These are phyloP conservation scores for Salvelinus sp. DNA, from an alignment of 2,113 vertebrate genomes.

Conservation along the genomic window DNA sequence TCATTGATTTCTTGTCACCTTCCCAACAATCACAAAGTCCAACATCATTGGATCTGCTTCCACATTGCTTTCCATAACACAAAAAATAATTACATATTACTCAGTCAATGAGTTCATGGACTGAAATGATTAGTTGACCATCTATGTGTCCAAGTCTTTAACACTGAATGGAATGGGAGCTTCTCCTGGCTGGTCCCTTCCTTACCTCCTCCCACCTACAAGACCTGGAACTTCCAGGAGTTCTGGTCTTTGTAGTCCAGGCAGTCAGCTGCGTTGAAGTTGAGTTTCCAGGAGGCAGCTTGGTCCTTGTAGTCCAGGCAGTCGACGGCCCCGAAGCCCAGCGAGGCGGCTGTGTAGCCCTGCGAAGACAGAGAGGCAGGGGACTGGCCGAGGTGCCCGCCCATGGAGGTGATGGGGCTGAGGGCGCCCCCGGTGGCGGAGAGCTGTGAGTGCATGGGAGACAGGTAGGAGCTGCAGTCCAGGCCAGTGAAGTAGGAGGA, in stretches of 20 bases:
- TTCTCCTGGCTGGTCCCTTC: slow-evolving; percentile 30
- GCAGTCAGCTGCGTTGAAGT: slow-evolving; percentile 84
- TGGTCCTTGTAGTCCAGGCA: slow-evolving; percentile 89
- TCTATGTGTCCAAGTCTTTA: slow-evolving; percentile 37
- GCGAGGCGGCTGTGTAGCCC: slow-evolving; percentile 77
- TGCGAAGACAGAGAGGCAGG: slow-evolving; percentile 80
- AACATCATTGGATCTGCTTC: slow-evolving; percentile 31
- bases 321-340: slow-evolving; percentile 82
- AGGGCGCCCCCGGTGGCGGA: slow-evolving; percentile 78
- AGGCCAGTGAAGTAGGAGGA: slow-evolving; percentile 84
- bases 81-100: slow-evolving; percentile 9
- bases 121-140: slow-evolving; percentile 20
- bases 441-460: slow-evolving; percentile 86
- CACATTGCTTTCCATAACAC: slow-evolving; percentile 11
- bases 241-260: slow-evolving; percentile 90
- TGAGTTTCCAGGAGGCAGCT: slow-evolving; percentile 81
- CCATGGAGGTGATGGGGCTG: slow-evolving; percentile 83
- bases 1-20: neutral
- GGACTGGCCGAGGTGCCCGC: slow-evolving; percentile 78
- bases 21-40: slow-evolving; percentile 3
- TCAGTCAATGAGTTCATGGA: slow-evolving; percentile 33
- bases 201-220: slow-evolving; percentile 63
- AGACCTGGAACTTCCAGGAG: slow-evolving; percentile 90
- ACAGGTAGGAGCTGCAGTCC: slow-evolving; percentile 86
- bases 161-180: slow-evolving; percentile 14